These are phyloP conservation scores for Dendroctonus valens DNA, from an alignment of 1,140 invertebrate species.

Conservation along the genomic window DNA sequence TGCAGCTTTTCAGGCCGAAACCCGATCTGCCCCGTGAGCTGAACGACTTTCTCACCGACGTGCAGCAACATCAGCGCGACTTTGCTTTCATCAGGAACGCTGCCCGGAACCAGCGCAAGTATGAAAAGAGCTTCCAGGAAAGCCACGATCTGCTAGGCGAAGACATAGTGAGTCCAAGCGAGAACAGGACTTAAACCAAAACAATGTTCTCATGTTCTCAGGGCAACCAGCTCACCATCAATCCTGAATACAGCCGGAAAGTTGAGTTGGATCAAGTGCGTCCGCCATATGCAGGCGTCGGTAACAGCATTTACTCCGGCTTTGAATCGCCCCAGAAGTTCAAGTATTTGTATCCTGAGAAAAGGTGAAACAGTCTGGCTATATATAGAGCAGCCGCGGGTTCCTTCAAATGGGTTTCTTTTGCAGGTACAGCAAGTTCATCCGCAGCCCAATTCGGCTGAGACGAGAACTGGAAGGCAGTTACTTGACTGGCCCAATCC, in stretches of 20 bases:
- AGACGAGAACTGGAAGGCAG: slow-evolving; percentile 14
- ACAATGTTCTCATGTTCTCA: background rate
- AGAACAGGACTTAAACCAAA: background rate
- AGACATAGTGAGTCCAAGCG: slow-evolving; percentile 4
- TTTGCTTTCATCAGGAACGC: slow-evolving; percentile 36
- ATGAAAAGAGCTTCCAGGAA: slow-evolving; percentile 21
- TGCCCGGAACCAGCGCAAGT: slow-evolving; percentile 28
- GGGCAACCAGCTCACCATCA: slow-evolving; percentile 7
- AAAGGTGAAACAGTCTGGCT: background rate
- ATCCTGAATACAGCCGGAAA: background rate
- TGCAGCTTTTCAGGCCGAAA: slow-evolving; percentile 32
- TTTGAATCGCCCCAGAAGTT: slow-evolving; percentile 1
- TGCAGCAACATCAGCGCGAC: slow-evolving; percentile 39
- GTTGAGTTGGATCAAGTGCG: background rate
- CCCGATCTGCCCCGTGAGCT: slow-evolving; percentile 36
- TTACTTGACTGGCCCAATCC: background rate
- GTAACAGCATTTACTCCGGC: background rate
- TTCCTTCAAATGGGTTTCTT: too few species aligned
- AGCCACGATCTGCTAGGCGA: slow-evolving; percentile 13
- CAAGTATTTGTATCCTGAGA: slow-evolving; percentile 1
- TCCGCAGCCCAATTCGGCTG: slow-evolving; percentile 24
- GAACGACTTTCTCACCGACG: slow-evolving; percentile 39
- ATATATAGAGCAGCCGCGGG: too few species aligned
- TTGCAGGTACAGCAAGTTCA: slow-evolving; percentile 26
- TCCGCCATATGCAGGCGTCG: background rate